Evolutionary conservation across 2,797 vertebrate species (phyloP).

Genomic region (Huso huso): DNA sequence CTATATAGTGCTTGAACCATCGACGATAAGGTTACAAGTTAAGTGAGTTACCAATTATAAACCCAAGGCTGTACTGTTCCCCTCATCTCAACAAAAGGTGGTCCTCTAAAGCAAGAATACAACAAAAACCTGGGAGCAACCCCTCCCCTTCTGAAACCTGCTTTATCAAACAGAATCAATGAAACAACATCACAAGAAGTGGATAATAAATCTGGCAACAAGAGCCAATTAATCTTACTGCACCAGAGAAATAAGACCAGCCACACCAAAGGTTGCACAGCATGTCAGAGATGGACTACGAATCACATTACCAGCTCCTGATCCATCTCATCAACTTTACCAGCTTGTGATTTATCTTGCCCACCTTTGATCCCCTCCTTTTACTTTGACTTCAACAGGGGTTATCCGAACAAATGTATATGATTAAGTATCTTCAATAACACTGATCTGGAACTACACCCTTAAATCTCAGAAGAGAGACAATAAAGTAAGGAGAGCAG

Average conservation of each 20-base stretch:
- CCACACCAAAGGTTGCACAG: constrained; percentile 31
- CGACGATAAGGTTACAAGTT: no score
- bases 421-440: constrained; percentile 32
- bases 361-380: constrained; percentile 25
- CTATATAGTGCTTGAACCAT: no score
- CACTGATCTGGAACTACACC: not conserved
- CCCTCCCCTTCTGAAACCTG: not conserved
- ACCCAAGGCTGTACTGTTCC: no score
- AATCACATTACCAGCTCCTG: constrained; percentile 21
- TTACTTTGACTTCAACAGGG: constrained; percentile 32
- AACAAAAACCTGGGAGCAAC: no score
- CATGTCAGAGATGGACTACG: constrained; percentile 10
- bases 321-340: constrained; percentile 48
- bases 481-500: not conserved
- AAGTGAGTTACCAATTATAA: no score
- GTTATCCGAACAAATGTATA: constrained; percentile 35
- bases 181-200: constrained; percentile 36
- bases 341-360: constrained; percentile 35
- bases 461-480: not conserved
- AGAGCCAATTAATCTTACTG: constrained; percentile 41
- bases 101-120: no score
- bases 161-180: constrained; percentile 38
- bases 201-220: constrained; percentile 41
- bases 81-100: no score
- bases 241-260: constrained; percentile 12